phyloP scores from a whole-genome alignment of 2,797 vertebrate species.

The Chelmon rostratus region DNA sequence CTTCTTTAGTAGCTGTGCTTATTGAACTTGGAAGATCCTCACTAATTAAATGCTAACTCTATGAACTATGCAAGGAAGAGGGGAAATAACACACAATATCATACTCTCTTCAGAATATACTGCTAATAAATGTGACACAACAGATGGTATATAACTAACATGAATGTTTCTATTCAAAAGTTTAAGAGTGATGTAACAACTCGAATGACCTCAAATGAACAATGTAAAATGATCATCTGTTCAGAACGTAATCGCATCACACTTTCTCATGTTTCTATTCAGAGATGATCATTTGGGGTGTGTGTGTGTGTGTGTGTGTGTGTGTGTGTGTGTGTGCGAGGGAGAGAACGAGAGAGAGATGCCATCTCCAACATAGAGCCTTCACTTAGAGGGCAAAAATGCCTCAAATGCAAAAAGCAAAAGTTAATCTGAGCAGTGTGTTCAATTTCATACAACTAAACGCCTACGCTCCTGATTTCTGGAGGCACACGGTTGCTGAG shows the following conservation, averaged over 20 bases:
- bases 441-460: slow-evolving; percentile 14
- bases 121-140: too few species aligned
- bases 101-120: neutral
- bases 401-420: slow-evolving; percentile 2
- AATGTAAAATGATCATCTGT: neutral
- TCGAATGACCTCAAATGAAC: neutral
- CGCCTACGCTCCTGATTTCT: neutral
- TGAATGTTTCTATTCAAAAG: too few species aligned
- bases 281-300: too few species aligned
- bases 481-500: neutral
- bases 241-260: too few species aligned
- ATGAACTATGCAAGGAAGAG: neutral
- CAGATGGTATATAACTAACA: too few species aligned
- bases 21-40: slow-evolving; percentile 1
- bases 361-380: neutral
- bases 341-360: neutral
- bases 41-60: slow-evolving; percentile 6
- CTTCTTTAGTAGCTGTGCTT: neutral
- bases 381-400: neutral
- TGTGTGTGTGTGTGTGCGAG: neutral
- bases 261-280: too few species aligned
- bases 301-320: neutral
- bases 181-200: neutral
- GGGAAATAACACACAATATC: neutral
- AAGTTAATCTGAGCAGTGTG: neutral